Evolutionary conservation across 1,140 invertebrate genomes (phyloP).

Genomic region (Lucilia sericata): DNA sequence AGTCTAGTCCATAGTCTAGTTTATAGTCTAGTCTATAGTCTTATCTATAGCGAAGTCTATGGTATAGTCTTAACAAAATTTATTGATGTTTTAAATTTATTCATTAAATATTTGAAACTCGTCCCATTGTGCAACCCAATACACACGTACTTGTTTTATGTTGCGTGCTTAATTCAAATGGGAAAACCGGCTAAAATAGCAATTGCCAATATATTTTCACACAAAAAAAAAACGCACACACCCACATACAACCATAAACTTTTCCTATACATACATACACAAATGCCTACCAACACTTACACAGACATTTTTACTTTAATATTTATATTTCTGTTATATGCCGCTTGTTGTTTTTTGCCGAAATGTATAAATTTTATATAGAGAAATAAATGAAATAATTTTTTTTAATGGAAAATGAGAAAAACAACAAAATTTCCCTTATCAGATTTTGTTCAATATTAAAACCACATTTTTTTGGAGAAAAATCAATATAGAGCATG

Average conservation of each 20-base stretch:
- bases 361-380: no score
- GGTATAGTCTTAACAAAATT: no score
- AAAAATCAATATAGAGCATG: conserved; percentile 6
- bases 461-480: not conserved
- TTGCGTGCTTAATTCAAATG: not conserved
- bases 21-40: no score
- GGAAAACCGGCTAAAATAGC: conserved; percentile 2
- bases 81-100: no score
- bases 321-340: not conserved
- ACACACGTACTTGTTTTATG: not conserved
- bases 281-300: not conserved
- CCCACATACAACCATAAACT: no score
- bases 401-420: not conserved
- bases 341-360: no score
- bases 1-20: no score
- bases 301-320: not conserved
- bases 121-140: not conserved
- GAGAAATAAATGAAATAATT: not conserved
- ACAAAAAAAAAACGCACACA: no score
- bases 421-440: not conserved
- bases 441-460: no score
- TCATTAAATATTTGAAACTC: no score
- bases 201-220: not conserved
- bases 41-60: no score
- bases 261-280: no score